Evolutionary conservation across 2,113 vertebrate species (phyloP).

Genomic region (Hemichromis elongatus): DNA sequence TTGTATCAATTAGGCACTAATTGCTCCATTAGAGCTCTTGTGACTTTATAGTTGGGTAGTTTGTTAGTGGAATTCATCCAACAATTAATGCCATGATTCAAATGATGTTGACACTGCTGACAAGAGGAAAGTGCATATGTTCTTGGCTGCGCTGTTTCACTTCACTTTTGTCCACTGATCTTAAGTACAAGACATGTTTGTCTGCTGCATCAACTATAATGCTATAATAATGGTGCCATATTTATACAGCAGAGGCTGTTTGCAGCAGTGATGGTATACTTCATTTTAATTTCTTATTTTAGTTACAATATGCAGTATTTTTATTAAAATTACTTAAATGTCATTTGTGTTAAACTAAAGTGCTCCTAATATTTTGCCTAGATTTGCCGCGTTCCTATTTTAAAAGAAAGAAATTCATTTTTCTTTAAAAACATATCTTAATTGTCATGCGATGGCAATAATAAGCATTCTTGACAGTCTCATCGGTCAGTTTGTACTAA

Average conservation of each 20-base stretch:
- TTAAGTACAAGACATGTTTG: neutral
- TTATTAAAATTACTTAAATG: neutral
- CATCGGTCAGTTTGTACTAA: slow-evolving; percentile 14
- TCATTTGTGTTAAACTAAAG: neutral
- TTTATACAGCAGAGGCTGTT: slow-evolving; percentile 18
- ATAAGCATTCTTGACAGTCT: neutral
- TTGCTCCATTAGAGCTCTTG: slow-evolving; percentile 24
- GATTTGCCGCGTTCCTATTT: neutral
- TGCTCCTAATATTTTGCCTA: neutral
- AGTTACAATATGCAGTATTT: neutral
- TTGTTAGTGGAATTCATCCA: slow-evolving; percentile 2
- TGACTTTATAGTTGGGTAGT: neutral
- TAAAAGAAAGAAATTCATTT: neutral
- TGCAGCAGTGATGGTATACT: neutral
- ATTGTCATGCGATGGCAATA: neutral
- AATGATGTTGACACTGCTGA: neutral
- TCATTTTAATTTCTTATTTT: slow-evolving; percentile 7
- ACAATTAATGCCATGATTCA: neutral
- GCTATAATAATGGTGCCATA: slow-evolving; percentile 21
- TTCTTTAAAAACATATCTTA: neutral
- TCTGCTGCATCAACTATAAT: neutral
- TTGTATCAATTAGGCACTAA: slow-evolving; percentile 48
- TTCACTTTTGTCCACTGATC: neutral
- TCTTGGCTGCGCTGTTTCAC: neutral
- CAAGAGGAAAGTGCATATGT: neutral